A percentile compares a stretch with the other conserved stretches of the same genome.
phyloP scores from a whole-genome alignment of 2,797 vertebrate species.

The Smutsia gigantea region DNA sequence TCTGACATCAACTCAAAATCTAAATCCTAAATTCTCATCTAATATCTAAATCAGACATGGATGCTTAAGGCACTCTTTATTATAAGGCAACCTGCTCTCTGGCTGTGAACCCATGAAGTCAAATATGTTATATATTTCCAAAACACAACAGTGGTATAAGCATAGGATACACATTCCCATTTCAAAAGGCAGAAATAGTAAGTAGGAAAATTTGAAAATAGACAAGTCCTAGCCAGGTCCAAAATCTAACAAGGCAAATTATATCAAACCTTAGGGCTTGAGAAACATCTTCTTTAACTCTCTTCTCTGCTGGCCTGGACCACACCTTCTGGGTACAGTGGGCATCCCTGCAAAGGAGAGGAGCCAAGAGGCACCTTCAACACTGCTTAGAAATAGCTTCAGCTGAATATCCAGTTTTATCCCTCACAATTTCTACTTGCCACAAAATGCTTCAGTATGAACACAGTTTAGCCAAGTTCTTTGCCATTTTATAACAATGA shows the following conservation, averaged over 20 bases:
- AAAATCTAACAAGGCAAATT: background rate
- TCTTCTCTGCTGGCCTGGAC: background rate
- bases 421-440: background rate
- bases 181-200: background rate
- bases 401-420: background rate
- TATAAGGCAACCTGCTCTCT: background rate
- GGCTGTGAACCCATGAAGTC: background rate
- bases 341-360: background rate
- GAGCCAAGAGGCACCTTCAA: background rate
- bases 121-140: background rate
- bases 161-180: background rate
- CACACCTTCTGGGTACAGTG: background rate
- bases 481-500: background rate
- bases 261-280: background rate
- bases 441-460: background rate
- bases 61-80: background rate
- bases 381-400: background rate
- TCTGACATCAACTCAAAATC: background rate
- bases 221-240: background rate
- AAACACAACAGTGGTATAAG: background rate
- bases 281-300: background rate
- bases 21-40: background rate
- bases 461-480: background rate
- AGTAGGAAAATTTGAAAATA: background rate
- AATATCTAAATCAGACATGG: background rate